phyloP scores from a whole-genome alignment of 2,888 invertebrate species.

The Heterodera filipjevi region DNA sequence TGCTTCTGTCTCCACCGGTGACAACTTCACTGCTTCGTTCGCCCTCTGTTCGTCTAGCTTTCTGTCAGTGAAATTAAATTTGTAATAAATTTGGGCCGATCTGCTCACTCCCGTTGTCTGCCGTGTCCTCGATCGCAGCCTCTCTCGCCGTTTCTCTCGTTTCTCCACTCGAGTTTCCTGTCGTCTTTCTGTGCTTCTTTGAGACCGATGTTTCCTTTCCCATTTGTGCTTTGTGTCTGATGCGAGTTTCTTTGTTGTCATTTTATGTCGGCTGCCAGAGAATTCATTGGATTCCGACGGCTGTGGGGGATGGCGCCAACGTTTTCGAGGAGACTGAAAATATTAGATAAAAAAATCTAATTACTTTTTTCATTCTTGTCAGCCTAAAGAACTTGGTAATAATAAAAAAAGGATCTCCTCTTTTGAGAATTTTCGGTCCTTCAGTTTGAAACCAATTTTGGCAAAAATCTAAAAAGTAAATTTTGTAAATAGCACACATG shows the following conservation, averaged over 20 bases:
- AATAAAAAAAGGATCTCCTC: no score
- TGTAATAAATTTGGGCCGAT: background rate
- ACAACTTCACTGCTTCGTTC: background rate
- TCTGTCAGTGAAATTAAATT: background rate
- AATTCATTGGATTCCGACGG: background rate
- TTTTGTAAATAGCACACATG: no score
- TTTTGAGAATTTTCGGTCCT: no score
- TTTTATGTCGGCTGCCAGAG: background rate
- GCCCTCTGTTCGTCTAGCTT: background rate
- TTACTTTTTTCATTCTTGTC: no score
- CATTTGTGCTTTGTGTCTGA: background rate
- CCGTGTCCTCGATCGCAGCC: background rate
- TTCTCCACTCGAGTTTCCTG: background rate
- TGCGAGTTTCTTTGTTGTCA: background rate
- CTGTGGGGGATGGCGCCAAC: slow-evolving; percentile 1
- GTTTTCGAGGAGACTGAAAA: slow-evolving; percentile 13
- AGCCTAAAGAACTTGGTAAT: no score
- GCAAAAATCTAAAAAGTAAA: no score
- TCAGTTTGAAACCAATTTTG: no score
- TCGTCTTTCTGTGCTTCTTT: background rate
- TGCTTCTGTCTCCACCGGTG: background rate
- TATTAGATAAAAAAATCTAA: no score
- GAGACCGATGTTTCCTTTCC: slow-evolving; percentile 9
- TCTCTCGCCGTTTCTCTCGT: background rate
- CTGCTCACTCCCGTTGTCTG: background rate